Evolutionary conservation across 1,140 invertebrate genomes (phyloP).

Genomic region (Danaus plexippus): DNA sequence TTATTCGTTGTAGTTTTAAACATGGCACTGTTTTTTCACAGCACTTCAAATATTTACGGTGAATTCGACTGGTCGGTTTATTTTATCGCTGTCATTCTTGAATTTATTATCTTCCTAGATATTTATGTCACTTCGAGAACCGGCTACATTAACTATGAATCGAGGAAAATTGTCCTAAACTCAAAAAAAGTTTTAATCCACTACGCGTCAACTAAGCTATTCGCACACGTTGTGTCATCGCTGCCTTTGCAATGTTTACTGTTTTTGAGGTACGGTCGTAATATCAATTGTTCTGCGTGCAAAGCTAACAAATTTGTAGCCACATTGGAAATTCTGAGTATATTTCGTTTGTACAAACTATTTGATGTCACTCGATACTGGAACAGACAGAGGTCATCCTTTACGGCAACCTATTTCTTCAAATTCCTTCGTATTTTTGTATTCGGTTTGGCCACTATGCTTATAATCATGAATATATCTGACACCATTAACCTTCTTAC

Average conservation of each 20-base stretch:
- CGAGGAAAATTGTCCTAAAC: slow-evolving; percentile 25
- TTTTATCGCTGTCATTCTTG: slow-evolving; percentile 22
- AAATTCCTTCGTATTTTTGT: slow-evolving; percentile 27
- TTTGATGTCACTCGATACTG: slow-evolving; percentile 24
- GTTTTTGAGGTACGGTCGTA: slow-evolving; percentile 28
- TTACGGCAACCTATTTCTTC: slow-evolving; percentile 11
- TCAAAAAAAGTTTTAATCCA: slow-evolving; percentile 18
- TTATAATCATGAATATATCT: slow-evolving; percentile 15
- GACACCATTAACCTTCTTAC: slow-evolving; percentile 22
- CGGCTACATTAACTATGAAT: slow-evolving; percentile 25
- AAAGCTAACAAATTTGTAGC: slow-evolving; percentile 30
- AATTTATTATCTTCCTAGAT: slow-evolving; percentile 26
- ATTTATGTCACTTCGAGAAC: slow-evolving; percentile 30
- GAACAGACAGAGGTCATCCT: slow-evolving; percentile 13
- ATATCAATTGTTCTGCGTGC: slow-evolving; percentile 21
- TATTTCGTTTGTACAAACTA: slow-evolving; percentile 23
- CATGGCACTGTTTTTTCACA: slow-evolving; percentile 28
- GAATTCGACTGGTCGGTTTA: slow-evolving; percentile 11
- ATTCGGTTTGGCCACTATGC: slow-evolving; percentile 20
- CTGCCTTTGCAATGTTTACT: slow-evolving; percentile 29
- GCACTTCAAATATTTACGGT: slow-evolving; percentile 22
- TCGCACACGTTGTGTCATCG: slow-evolving; percentile 25
- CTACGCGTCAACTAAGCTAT: slow-evolving; percentile 31
- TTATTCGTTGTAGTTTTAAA: slow-evolving; percentile 19
- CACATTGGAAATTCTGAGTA: slow-evolving; percentile 22